phyloP scores from a whole-genome alignment of 2,888 invertebrate genomes.

The Ganaspis brasiliensis region DNA sequence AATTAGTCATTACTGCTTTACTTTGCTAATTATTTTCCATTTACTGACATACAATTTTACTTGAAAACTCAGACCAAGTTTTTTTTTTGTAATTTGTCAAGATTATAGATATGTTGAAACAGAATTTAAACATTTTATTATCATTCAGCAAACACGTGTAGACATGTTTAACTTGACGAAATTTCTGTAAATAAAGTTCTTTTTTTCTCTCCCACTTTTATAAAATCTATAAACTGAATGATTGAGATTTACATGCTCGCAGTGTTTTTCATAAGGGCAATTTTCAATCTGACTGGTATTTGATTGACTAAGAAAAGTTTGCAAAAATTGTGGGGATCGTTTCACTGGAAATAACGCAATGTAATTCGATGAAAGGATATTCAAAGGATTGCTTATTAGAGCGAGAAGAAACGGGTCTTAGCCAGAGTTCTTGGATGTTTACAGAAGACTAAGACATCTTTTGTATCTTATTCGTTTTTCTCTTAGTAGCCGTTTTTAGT shows the following conservation, averaged over 20 bases:
- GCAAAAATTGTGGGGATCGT: not conserved
- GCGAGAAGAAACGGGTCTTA: constrained; percentile 21
- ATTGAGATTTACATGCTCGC: not conserved
- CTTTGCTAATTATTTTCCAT: too few relatives aligned
- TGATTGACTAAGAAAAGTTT: not conserved
- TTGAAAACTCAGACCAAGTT: too few relatives aligned
- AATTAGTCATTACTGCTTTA: too few relatives aligned
- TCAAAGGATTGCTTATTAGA: constrained; percentile 23
- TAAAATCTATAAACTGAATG: too few relatives aligned
- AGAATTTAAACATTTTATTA: too few relatives aligned
- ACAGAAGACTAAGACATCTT: constrained; percentile 8
- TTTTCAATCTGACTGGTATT: not conserved
- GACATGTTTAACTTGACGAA: too few relatives aligned
- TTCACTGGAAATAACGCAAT: constrained; percentile 19
- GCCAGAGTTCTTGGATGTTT: constrained; percentile 8
- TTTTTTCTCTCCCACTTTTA: too few relatives aligned
- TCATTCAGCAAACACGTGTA: too few relatives aligned
- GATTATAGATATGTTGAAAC: too few relatives aligned
- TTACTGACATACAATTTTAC: too few relatives aligned
- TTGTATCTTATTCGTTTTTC: not conserved
- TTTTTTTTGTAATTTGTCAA: too few relatives aligned
- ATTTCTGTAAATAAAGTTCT: too few relatives aligned
- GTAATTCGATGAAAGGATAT: constrained; percentile 35
- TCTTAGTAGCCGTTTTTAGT: constrained; percentile 3
- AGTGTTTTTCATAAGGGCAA: not conserved